Conservation (phyloP, 1,140 invertebrate species). For the Diachasma alloeum region DNA sequence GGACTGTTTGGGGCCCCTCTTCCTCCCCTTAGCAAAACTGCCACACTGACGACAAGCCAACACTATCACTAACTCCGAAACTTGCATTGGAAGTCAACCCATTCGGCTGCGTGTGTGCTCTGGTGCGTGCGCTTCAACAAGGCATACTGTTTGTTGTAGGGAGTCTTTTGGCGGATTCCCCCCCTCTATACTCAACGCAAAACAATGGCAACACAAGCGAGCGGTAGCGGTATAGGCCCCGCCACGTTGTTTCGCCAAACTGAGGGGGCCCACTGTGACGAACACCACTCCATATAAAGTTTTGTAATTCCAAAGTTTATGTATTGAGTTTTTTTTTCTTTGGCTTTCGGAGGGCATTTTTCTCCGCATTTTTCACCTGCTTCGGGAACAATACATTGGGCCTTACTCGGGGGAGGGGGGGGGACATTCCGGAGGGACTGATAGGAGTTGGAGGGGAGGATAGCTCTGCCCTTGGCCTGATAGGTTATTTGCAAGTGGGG, state of each 20-base stretch:
- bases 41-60: neutral
- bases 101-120: constrained; percentile 2
- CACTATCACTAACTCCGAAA: constrained; percentile 19
- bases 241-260: neutral
- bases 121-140: neutral
- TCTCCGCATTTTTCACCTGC: neutral
- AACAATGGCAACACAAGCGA: constrained; percentile 8
- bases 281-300: constrained; percentile 17
- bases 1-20: neutral
- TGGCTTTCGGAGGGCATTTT: neutral
- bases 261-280: constrained; percentile 9
- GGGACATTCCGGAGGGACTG: too few relatives aligned
- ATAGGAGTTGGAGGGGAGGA: too few relatives aligned
- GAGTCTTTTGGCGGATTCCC: neutral
- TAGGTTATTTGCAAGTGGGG: too few relatives aligned
- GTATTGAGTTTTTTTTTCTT: neutral
- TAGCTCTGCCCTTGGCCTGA: too few relatives aligned
- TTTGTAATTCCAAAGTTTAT: constrained; percentile 6
- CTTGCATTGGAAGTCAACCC: constrained; percentile 11
- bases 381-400: neutral
- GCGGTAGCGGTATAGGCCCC: constrained; percentile 1
- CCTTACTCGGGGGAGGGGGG: too few relatives aligned
- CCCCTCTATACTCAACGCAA: neutral
- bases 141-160: neutral
- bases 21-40: neutral